phyloP scores from a whole-genome alignment of 2,888 invertebrate genomes.

The Eurois occulta region DNA sequence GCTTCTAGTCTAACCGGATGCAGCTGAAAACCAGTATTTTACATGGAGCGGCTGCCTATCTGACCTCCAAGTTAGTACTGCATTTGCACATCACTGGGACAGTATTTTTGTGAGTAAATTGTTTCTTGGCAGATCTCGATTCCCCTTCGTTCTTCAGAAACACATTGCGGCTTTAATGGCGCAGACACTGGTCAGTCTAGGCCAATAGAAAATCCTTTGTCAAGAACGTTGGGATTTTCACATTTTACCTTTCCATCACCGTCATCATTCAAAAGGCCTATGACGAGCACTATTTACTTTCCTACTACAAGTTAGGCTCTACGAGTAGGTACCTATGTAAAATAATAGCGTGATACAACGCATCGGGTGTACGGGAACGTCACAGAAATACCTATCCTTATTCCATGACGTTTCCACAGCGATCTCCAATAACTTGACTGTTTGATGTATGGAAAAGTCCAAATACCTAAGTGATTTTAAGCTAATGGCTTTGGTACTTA shows the following conservation, averaged over 20 bases:
- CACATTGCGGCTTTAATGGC: background rate
- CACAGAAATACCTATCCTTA: background rate
- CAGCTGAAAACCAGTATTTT: too few relatives aligned
- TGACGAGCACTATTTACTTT: background rate
- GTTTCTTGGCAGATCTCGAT: background rate
- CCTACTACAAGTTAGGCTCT: background rate
- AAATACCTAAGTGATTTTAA: background rate
- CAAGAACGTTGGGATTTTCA: background rate
- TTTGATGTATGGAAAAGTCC: constrained; percentile 9
- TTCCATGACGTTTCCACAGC: constrained; percentile 14
- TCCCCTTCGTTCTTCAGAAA: background rate
- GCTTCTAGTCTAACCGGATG: too few relatives aligned
- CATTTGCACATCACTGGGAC: background rate
- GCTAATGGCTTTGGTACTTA: background rate
- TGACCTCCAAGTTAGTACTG: background rate
- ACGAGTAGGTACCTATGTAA: too few relatives aligned
- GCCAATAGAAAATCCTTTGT: background rate
- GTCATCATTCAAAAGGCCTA: background rate
- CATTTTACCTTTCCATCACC: constrained; percentile 18
- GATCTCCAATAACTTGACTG: background rate
- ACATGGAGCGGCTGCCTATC: background rate
- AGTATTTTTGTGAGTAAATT: background rate
- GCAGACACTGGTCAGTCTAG: background rate
- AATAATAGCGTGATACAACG: constrained; percentile 7
- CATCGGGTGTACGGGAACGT: background rate